A percentile compares a stretch with the other conserved stretches of the same genome.
These are phyloP conservation scores for Melierax canorus DNA, from an alignment of 2,113 vertebrate species.

Conservation along the genomic window DNA sequence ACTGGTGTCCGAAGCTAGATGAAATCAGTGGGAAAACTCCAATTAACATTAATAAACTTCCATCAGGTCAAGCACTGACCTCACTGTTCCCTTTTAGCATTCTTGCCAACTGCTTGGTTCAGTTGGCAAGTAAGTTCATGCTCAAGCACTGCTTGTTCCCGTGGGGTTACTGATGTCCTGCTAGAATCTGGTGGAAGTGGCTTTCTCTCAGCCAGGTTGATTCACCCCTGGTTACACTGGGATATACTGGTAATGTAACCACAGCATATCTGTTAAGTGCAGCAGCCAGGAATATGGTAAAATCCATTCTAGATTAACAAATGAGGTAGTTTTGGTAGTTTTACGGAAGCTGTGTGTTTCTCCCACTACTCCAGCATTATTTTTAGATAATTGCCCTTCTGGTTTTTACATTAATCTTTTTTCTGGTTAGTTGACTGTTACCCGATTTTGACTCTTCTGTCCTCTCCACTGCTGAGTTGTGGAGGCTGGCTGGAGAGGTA, in stretches of 20 bases:
- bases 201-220: neutral
- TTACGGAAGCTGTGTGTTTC: fast-evolving
- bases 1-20: neutral
- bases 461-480: neutral
- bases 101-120: neutral
- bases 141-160: neutral
- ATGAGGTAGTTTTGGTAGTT: neutral
- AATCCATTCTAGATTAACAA: neutral
- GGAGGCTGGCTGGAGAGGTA: neutral
- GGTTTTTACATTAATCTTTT: neutral
- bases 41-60: neutral
- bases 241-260: no score
- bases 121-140: neutral
- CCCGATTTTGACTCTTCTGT: neutral
- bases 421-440: neutral
- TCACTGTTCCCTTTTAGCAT: neutral
- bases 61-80: neutral
- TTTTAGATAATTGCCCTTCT: neutral
- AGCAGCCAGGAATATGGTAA: neutral
- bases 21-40: neutral
- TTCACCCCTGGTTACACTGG: neutral
- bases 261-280: neutral
- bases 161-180: neutral
- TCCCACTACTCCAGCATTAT: neutral
- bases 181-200: neutral